Conservation (phyloP, 92 coral and sea anemone species). For the Chrysogorgia sp. region DNA sequence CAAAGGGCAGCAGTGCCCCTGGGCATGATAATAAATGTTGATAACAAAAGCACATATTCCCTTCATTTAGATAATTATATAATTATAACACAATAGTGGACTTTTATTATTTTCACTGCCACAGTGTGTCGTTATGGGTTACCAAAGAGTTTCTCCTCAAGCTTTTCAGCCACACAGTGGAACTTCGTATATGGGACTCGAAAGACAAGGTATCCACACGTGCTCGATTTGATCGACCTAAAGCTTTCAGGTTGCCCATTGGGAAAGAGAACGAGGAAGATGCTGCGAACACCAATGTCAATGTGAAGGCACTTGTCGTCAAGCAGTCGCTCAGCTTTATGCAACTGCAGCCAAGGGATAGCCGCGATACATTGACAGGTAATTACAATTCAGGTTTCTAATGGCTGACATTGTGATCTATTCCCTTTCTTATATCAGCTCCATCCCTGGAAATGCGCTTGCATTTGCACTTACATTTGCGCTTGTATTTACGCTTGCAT, state of each 20-base stretch:
- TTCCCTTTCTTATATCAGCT: no score
- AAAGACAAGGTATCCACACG: constrained; percentile 96
- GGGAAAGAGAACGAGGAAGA: constrained; percentile 76
- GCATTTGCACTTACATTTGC: no score
- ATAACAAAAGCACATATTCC: no score
- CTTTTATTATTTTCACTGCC: not conserved
- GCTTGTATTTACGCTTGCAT: no score
- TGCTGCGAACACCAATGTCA: constrained; percentile 28
- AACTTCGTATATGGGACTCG: constrained; percentile 89
- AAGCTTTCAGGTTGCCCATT: constrained; percentile 85
- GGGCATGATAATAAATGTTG: no score
- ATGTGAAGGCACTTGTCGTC: constrained; percentile 72
- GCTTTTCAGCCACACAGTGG: constrained; percentile 77
- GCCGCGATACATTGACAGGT: constrained; percentile 16
- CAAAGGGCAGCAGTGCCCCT: no score
- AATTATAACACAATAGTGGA: no score
- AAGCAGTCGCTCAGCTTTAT: constrained; percentile 72
- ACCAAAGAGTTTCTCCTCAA: constrained; percentile 74
- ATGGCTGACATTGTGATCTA: no score
- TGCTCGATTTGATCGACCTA: constrained; percentile 97
- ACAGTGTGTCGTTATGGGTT: constrained; percentile 65
- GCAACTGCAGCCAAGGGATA: constrained; percentile 73
- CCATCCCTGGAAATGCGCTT: no score
- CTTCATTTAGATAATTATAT: no score
- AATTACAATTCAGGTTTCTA: not conserved